Evolutionary conservation across 2,888 invertebrate species (phyloP).

Genomic region (Chalcis sispes): DNA sequence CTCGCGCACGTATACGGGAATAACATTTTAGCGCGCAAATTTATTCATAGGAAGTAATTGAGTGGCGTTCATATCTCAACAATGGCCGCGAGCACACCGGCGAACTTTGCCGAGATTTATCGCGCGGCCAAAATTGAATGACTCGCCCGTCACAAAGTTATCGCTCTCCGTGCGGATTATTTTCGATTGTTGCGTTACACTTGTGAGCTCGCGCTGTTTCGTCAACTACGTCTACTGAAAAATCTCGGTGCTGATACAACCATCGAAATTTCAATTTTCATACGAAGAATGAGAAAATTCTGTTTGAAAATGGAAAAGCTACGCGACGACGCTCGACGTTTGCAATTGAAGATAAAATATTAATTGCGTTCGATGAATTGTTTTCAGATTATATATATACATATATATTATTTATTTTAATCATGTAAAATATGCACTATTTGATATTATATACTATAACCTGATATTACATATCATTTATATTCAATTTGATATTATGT

Average conservation of each 20-base stretch:
- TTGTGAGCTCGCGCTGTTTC: neutral
- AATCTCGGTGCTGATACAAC: neutral
- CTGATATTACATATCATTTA: too few relatives aligned
- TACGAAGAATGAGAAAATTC: too few relatives aligned
- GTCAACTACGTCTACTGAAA: neutral
- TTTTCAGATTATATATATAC: too few relatives aligned
- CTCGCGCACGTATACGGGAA: neutral
- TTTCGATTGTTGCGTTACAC: conserved; percentile 42
- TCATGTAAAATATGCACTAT: too few relatives aligned
- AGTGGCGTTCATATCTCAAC: conserved; percentile 49
- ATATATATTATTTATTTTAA: too few relatives aligned
- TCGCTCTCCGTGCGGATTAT: conserved; percentile 44
- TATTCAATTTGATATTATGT: too few relatives aligned
- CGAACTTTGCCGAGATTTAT: conserved; percentile 26
- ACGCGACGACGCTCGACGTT: too few relatives aligned
- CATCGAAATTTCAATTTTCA: too few relatives aligned
- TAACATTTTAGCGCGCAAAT: conserved; percentile 30
- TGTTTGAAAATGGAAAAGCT: too few relatives aligned
- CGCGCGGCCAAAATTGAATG: neutral
- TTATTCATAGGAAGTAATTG: conserved; percentile 50
- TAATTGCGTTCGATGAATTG: too few relatives aligned
- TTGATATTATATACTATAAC: too few relatives aligned
- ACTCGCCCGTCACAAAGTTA: conserved; percentile 27
- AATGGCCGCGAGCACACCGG: conserved; percentile 23
- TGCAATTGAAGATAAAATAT: too few relatives aligned